phyloP scores from a whole-genome alignment of 2,888 invertebrate species.

The Piscicola geometra region DNA sequence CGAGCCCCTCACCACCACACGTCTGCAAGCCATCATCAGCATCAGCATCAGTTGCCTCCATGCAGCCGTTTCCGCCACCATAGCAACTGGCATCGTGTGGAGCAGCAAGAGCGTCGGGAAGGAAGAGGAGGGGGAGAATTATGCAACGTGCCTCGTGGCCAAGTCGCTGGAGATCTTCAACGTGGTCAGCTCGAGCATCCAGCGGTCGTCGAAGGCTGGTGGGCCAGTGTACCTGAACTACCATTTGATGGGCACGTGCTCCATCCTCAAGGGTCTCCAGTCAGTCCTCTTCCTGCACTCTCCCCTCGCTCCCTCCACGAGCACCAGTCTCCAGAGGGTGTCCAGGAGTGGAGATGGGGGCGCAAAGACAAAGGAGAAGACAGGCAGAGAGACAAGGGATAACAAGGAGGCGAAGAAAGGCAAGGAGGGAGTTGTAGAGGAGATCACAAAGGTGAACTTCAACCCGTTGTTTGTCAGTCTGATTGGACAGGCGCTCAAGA shows the following conservation, averaged over 20 bases:
- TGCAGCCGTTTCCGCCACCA: slow-evolving; percentile 58
- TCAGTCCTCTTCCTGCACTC: slow-evolving; percentile 53
- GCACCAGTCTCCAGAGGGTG: slow-evolving; percentile 31
- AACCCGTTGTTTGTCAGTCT: slow-evolving; percentile 83
- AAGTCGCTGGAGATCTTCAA: slow-evolving; percentile 81
- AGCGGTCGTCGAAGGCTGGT: slow-evolving; percentile 77
- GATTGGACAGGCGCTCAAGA: slow-evolving; percentile 75
- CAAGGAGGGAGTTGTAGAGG: neutral
- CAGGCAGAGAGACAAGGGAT: slow-evolving; percentile 4
- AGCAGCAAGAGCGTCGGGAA: slow-evolving; percentile 41
- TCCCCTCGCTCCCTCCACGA: slow-evolving; percentile 37
- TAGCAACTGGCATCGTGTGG: slow-evolving; percentile 53
- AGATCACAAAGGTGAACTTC: slow-evolving; percentile 29
- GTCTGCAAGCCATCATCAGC: slow-evolving; percentile 74
- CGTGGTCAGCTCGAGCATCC: slow-evolving; percentile 73
- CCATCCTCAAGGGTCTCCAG: slow-evolving; percentile 78
- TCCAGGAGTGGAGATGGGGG: slow-evolving; percentile 20
- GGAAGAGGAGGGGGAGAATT: slow-evolving; percentile 76
- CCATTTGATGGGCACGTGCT: slow-evolving; percentile 80
- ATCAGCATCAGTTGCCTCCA: slow-evolving; percentile 79
- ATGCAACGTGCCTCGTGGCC: slow-evolving; percentile 77
- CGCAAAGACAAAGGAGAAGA: neutral
- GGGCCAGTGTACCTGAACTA: slow-evolving; percentile 79
- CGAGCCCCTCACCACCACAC: slow-evolving; percentile 79
- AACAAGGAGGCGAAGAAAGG: neutral